A percentile compares a stretch with the other conserved stretches of the same genome.
Evolutionary conservation across 2,888 invertebrate species (phyloP).

Genomic region (Brachyptera putata): DNA sequence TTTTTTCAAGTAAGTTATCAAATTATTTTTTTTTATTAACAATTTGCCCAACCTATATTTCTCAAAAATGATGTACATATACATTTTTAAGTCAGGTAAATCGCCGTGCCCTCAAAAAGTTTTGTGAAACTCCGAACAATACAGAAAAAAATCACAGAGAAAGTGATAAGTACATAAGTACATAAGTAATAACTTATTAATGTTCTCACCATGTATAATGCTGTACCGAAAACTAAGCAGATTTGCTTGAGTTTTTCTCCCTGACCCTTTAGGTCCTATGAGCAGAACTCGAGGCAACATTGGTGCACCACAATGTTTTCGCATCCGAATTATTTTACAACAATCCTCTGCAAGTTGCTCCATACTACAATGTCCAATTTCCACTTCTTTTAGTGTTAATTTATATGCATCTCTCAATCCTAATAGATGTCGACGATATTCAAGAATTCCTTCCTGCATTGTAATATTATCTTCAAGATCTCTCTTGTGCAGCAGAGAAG

Average conservation of each 20-base stretch:
- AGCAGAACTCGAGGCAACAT: constrained; percentile 55
- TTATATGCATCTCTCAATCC: constrained; percentile 42
- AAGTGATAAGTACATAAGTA: no score
- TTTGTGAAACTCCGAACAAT: no score
- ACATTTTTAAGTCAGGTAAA: no score
- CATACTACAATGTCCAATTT: constrained; percentile 40
- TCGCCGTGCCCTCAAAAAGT: no score
- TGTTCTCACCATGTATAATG: constrained; percentile 53
- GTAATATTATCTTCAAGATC: no score
- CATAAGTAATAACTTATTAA: no score
- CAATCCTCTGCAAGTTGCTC: constrained; percentile 45
- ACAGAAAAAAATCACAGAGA: no score
- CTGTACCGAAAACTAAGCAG: constrained; percentile 51
- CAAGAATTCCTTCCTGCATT: constrained; percentile 6
- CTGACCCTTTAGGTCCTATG: constrained; percentile 57
- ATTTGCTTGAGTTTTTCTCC: constrained; percentile 52
- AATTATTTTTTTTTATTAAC: no score
- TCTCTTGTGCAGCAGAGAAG: no score
- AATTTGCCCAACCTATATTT: no score
- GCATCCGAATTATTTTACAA: constrained; percentile 41
- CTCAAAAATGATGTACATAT: no score
- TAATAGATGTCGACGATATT: constrained; percentile 40
- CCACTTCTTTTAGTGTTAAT: constrained; percentile 41
- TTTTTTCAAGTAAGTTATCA: no score
- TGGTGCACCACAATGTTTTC: constrained; percentile 47